Conservation (phyloP, 64 coral and sea anemone species). For the Actinia tenebrosa region DNA sequence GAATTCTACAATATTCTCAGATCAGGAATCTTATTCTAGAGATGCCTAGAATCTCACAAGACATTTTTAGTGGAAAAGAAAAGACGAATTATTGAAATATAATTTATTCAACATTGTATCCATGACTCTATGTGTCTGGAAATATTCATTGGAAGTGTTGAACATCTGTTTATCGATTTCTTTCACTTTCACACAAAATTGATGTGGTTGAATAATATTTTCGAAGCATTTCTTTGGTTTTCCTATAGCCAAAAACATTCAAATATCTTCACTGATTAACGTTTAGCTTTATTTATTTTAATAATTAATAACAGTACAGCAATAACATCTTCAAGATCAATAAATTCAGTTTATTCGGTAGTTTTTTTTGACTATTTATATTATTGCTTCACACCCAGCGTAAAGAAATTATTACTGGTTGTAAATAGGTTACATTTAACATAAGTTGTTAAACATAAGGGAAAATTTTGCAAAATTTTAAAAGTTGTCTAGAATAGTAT, state of each 20-base stretch:
- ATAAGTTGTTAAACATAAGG: too few species aligned
- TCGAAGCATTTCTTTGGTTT: background rate
- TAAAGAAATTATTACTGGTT: too few species aligned
- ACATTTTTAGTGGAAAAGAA: background rate
- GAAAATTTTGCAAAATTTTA: too few species aligned
- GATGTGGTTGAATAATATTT: background rate
- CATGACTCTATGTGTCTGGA: background rate
- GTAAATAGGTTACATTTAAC: too few species aligned
- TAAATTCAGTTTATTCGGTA: background rate
- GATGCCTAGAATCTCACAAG: background rate
- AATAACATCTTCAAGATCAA: background rate
- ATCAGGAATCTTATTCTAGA: background rate
- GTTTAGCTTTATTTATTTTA: background rate
- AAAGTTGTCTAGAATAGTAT: too few species aligned
- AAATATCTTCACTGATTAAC: background rate
- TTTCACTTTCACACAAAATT: too few species aligned
- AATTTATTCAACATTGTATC: slow-evolving; percentile 5
- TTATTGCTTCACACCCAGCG: background rate
- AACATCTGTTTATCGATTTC: too few species aligned
- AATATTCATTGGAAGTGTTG: too few species aligned
- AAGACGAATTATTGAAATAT: background rate
- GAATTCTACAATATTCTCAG: background rate
- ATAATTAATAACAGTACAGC: background rate
- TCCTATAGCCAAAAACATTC: background rate
- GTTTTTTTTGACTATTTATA: background rate